A percentile compares a stretch with the other conserved stretches of the same genome.
These are phyloP conservation scores for Leptodirus hochenwartii DNA, from an alignment of 2,888 invertebrate species.

Conservation along the genomic window DNA sequence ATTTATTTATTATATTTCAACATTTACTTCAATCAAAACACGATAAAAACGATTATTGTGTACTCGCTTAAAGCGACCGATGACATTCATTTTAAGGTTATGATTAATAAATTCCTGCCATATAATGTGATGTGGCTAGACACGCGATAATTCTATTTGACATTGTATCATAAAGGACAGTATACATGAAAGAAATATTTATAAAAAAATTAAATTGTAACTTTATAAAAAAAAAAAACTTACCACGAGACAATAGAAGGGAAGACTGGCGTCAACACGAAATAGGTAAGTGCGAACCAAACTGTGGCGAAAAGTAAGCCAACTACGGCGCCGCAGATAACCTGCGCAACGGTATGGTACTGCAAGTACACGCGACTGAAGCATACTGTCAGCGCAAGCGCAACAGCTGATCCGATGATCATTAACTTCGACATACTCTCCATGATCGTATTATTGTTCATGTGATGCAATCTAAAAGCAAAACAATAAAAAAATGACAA, in stretches of 20 bases:
- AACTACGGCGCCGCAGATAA: constrained; percentile 56
- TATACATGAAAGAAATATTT: no score
- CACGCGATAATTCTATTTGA: no score
- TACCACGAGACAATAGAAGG: constrained; percentile 73
- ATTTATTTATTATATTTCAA: no score
- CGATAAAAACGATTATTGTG: no score
- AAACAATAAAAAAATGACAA: constrained; percentile 4
- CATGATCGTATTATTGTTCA: constrained; percentile 59
- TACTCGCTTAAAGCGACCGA: no score
- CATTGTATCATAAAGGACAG: no score
- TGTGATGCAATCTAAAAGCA: constrained; percentile 55
- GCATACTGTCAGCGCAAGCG: constrained; percentile 41
- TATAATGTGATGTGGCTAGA: no score
- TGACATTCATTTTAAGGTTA: no score
- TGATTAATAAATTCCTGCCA: no score
- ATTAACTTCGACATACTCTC: constrained; percentile 55
- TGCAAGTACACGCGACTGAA: constrained; percentile 64
- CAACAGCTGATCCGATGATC: constrained; percentile 40
- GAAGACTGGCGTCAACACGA: constrained; percentile 67
- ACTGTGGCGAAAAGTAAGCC: constrained; percentile 55
- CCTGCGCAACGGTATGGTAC: constrained; percentile 72
- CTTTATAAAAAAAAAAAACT: constrained; percentile 28
- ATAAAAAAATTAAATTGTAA: no score
- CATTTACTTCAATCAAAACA: no score
- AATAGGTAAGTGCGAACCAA: constrained; percentile 70